Percentiles rank a stretch among this genome's conserved stretches.
Conservation (phyloP, 2,113 vertebrate genomes). For the Steatornis caripensis region DNA sequence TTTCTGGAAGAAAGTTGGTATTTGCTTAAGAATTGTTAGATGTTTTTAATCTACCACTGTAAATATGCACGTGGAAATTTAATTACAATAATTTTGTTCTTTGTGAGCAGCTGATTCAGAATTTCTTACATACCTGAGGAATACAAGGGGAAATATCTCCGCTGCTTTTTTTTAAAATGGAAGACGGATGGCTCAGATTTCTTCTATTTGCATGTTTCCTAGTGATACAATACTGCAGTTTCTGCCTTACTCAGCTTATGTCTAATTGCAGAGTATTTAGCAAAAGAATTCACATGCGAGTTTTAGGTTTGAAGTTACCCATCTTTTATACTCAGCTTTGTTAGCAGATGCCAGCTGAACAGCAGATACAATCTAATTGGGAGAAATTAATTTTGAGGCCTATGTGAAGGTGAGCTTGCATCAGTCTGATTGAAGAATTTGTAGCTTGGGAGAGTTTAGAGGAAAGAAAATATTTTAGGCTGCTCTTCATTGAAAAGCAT, state of each 20-base stretch:
- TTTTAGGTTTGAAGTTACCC: slow-evolving; percentile 3
- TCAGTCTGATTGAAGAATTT: neutral
- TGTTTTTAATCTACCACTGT: neutral
- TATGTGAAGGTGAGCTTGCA: neutral
- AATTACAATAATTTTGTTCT: neutral
- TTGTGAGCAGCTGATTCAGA: neutral
- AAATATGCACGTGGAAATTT: neutral
- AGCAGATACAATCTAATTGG: neutral
- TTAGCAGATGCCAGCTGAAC: neutral
- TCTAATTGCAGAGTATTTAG: slow-evolving; percentile 30
- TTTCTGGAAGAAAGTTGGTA: neutral
- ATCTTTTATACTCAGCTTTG: neutral
- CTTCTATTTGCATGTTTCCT: neutral
- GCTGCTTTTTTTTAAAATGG: neutral
- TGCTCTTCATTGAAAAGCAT: neutral
- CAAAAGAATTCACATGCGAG: neutral
- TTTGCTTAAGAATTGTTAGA: neutral
- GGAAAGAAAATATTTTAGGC: neutral
- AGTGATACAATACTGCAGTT: neutral
- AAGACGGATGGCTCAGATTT: neutral
- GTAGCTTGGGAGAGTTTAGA: neutral
- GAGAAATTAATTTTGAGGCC: neutral
- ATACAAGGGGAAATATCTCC: neutral
- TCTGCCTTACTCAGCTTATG: slow-evolving; percentile 16
- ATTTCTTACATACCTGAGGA: neutral